Evolutionary conservation across 2,888 invertebrate species (phyloP).

Genomic region (Ectemnius continuus): DNA sequence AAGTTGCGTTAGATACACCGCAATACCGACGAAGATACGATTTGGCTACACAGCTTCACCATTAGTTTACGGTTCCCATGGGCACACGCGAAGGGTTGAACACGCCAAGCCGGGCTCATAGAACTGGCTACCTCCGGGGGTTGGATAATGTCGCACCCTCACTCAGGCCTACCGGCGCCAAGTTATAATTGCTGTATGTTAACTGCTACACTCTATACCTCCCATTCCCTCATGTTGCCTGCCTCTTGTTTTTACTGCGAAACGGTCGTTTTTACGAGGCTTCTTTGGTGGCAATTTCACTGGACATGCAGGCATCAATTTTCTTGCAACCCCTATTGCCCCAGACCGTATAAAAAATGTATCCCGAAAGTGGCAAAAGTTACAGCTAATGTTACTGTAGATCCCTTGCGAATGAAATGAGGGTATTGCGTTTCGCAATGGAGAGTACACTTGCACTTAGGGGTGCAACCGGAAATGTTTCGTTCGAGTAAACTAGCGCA

Average conservation of each 20-base stretch:
- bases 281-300: conserved; percentile 4
- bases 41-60: conserved; percentile 64
- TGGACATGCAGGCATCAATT: not conserved
- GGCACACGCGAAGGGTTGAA: conserved; percentile 65
- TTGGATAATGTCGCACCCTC: conserved; percentile 51
- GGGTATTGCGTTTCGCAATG: no score
- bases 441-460: no score
- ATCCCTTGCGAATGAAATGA: not conserved
- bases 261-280: conserved; percentile 13
- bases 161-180: conserved; percentile 48
- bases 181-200: conserved; percentile 71
- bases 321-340: no score
- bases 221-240: not conserved
- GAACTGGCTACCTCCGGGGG: conserved; percentile 41
- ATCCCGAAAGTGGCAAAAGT: no score
- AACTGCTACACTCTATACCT: conserved; percentile 22
- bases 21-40: conserved; percentile 58
- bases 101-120: conserved; percentile 57
- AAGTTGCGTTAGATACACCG: conserved; percentile 39
- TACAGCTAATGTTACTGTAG: not conserved
- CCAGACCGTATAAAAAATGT: no score
- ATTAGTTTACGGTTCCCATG: conserved; percentile 74
- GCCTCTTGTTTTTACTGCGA: conserved; percentile 23
- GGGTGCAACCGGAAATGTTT: not conserved
- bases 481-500: conserved; percentile 1